Conservation (phyloP, 1,140 invertebrate genomes). For the Oreohelix idahoensis region DNA sequence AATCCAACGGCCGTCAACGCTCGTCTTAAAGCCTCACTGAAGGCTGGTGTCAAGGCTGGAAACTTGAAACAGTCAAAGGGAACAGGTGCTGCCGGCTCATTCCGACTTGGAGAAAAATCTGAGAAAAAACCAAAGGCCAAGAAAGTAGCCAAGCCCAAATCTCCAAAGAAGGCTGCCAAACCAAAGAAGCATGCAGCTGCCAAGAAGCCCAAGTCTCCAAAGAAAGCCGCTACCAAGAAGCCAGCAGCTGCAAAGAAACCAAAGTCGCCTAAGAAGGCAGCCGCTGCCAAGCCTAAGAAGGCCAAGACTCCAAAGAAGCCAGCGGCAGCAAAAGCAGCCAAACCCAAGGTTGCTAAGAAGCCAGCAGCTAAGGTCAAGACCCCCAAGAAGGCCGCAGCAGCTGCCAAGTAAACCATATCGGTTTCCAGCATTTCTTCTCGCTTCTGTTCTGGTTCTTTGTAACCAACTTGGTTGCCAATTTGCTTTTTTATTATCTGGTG, state of each 20-base stretch:
- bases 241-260: conserved; percentile 43
- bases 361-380: conserved; percentile 29
- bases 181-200: no score
- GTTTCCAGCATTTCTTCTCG: not conserved
- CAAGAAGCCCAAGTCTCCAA: not conserved
- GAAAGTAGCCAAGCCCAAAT: no score
- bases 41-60: conserved; percentile 50
- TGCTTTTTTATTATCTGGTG: no score
- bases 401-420: conserved; percentile 22
- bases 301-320: no score
- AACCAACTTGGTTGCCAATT: no score
- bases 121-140: conserved; percentile 23
- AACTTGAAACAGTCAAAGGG: conserved; percentile 58
- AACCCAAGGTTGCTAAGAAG: no score
- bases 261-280: conserved; percentile 35
- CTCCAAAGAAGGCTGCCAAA: no score
- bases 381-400: conserved; percentile 30
- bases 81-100: conserved; percentile 20
- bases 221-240: conserved; percentile 23
- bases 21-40: conserved; percentile 52
- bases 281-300: conserved; percentile 29
- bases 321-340: conserved; percentile 22
- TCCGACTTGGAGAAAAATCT: conserved; percentile 46
- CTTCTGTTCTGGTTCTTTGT: no score
- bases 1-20: conserved; percentile 48